Evolutionary conservation across 2,797 vertebrate genomes (phyloP), one percentile per base, ranked within the genome.

Genomic region (Sebastes umbrosus): DNA sequence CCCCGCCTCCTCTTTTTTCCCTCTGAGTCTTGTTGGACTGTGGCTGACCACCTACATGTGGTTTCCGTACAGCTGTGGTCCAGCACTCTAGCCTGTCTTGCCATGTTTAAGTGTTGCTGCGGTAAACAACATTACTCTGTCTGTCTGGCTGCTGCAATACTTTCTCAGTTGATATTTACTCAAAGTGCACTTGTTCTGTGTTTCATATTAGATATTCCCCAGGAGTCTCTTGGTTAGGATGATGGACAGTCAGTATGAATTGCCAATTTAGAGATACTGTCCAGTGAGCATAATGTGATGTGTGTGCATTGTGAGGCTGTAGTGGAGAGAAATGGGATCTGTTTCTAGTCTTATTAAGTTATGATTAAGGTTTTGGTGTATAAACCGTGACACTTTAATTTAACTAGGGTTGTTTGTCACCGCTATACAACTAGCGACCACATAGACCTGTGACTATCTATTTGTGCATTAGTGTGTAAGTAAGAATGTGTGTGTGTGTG

Each of bases 311-410:
- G 24, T 75, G 71, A 73, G 63, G 59, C 55, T 62, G 11, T 3
- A 46, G 63, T 34, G 39, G 58, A 82, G 74, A 87, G 72, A 57
- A 83, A 85, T 74, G 5, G 5, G 7, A 73, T 79, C 63, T 24
- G 12, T 77, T 79, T 80, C 75, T 55, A 18, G 50, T 65, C 57
- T 69, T 69, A 82, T 88, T 88, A 73, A 84, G 32, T 77, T 75
- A 79, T 87, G 74, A 87, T 89, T 72, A 84, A 83, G 65, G 69
- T 74, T 84, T 77, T 2, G 4, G 32, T 70, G 69, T 62, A 63
- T 77, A 83, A 82, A 80, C 50, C 4, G 27, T 80, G 89, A 88
- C 81, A 78, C 73, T 83, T 86, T 84, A 83, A 91, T 85, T 90
- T 69, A 88, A 80, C 82, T 50, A 46, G 4, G 60, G 79, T 65